These are phyloP conservation scores for Cyprinus carpio DNA, from an alignment of 2,113 vertebrate genomes.

Conservation along the genomic window DNA sequence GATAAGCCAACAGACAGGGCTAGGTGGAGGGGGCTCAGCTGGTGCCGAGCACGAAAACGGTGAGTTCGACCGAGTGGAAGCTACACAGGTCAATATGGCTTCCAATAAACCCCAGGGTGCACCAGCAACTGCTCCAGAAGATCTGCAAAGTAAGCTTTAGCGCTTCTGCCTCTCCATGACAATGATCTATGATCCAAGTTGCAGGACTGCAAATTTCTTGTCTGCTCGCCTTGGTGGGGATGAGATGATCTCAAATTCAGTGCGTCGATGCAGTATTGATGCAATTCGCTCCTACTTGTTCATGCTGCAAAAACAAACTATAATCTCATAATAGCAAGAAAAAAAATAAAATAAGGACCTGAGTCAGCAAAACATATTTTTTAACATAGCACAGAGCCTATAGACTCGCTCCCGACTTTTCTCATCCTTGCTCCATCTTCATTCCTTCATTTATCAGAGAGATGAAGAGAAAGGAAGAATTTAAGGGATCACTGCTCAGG, in stretches of 20 bases:
- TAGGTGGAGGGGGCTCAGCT: conserved; percentile 59
- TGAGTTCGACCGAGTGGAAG: conserved; percentile 47
- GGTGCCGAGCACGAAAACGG: conserved; percentile 41
- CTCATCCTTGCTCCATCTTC: conserved; percentile 28
- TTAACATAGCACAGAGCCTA: background rate
- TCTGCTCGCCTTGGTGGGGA: background rate
- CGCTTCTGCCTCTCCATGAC: background rate
- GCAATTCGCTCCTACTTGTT: conserved; percentile 12
- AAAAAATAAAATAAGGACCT: conserved; percentile 9
- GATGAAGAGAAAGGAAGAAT: conserved; percentile 44
- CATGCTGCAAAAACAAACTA: background rate
- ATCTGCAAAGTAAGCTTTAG: conserved; percentile 41
- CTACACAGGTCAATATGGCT: conserved; percentile 54
- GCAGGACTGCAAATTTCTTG: background rate
- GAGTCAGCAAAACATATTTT: conserved; percentile 33
- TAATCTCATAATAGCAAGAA: background rate
- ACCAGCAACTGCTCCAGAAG: conserved; percentile 30
- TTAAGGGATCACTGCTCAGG: conserved; percentile 55
- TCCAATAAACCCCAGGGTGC: conserved; percentile 54
- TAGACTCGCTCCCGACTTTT: background rate
- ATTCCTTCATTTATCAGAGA: conserved; percentile 31
- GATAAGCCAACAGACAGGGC: conserved; percentile 39
- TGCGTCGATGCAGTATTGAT: background rate
- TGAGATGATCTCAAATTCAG: conserved; percentile 6
- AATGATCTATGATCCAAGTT: conserved; percentile 36